phyloP scores from a whole-genome alignment of 2,888 invertebrate genomes.

The Sinelater perroti region DNA sequence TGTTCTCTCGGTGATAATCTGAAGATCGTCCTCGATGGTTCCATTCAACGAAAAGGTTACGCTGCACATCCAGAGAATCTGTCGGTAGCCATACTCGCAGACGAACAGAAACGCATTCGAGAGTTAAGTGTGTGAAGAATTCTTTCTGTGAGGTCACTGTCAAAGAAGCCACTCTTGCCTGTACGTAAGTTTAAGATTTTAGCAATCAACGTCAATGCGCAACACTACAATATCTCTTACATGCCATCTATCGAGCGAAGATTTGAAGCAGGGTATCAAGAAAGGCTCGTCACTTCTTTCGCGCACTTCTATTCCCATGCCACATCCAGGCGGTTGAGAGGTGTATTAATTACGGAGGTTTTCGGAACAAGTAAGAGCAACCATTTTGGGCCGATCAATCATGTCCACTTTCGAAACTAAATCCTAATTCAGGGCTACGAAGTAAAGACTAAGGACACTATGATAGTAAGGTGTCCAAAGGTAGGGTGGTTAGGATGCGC shows the following conservation, averaged over 20 bases:
- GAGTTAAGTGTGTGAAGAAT: background rate
- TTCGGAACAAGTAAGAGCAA: background rate
- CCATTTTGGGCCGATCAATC: background rate
- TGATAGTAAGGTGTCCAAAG: too few species aligned
- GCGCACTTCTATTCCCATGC: background rate
- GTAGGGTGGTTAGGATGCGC: background rate
- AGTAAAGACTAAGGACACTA: background rate
- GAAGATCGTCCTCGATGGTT: background rate
- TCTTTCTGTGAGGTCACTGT: background rate
- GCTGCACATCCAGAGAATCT: background rate
- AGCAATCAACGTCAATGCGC: background rate
- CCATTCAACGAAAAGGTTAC: background rate
- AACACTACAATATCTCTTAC: background rate
- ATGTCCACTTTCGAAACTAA: background rate
- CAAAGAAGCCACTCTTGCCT: background rate
- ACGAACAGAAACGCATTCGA: background rate
- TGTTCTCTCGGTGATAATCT: background rate
- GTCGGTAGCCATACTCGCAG: background rate
- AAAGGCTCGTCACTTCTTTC: background rate
- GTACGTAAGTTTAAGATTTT: background rate
- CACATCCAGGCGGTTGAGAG: slow-evolving; percentile 1
- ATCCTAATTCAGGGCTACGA: background rate
- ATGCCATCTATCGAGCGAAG: background rate
- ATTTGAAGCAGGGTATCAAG: background rate
- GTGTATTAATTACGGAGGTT: too few species aligned